Evolutionary conservation across 2,113 vertebrate species (phyloP).

Genomic region (Psittacula cyanocephala): DNA sequence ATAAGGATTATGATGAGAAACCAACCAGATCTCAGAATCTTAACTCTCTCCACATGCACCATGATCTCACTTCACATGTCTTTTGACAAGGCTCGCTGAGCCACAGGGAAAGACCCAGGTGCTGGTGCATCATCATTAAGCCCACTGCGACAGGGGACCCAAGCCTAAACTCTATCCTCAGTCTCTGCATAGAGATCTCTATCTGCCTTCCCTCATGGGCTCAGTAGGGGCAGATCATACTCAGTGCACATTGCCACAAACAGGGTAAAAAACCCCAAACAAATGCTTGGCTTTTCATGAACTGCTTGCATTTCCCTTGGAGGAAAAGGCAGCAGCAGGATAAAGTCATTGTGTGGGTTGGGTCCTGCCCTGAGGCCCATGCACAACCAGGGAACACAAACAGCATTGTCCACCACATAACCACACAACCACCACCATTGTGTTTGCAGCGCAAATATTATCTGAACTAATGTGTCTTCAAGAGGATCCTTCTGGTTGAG

Average conservation of each 20-base stretch:
- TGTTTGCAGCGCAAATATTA: not conserved
- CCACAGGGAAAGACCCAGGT: not conserved
- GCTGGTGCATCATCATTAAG: not conserved
- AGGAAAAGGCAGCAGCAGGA: not conserved
- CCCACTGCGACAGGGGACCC: rapidly evolving
- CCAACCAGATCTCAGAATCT: not conserved
- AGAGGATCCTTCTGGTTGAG: not conserved
- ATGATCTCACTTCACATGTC: not conserved
- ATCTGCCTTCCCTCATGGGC: not conserved
- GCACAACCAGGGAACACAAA: not conserved
- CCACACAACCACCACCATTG: not conserved
- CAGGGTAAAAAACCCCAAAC: not conserved
- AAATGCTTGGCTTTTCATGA: not conserved
- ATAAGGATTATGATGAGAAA: not conserved
- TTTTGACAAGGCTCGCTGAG: not conserved
- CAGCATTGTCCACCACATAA: not conserved
- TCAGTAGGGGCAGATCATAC: not conserved
- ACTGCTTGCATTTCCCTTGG: not conserved
- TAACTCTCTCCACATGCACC: not conserved
- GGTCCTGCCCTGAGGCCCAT: not conserved
- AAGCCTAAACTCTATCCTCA: not conserved
- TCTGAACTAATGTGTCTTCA: not conserved
- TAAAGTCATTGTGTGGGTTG: not conserved
- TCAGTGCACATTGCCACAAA: not conserved
- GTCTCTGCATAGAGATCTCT: not conserved